These are phyloP conservation scores for Ecdyonurus torrentis DNA, from an alignment of 2,888 invertebrate genomes.

Conservation along the genomic window DNA sequence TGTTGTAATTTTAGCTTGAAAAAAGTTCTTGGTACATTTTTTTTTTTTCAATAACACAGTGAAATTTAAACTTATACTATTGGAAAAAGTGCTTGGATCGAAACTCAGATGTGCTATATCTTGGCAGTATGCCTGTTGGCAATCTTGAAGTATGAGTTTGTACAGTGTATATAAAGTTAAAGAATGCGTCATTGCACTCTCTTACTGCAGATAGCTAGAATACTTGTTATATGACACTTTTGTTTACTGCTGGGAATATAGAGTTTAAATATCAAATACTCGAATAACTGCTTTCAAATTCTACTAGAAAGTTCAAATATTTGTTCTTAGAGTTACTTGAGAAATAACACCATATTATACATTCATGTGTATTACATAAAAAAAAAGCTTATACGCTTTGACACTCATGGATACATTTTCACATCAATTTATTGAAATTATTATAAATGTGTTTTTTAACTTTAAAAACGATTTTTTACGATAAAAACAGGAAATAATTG, in stretches of 20 bases:
- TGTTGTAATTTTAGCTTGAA: not conserved
- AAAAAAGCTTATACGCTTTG: too few relatives aligned
- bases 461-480: too few relatives aligned
- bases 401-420: too few relatives aligned
- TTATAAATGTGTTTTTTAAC: too few relatives aligned
- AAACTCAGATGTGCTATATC: slow-evolving; percentile 3
- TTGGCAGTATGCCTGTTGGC: slow-evolving; percentile 11
- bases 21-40: not conserved
- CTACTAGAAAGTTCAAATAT: too few relatives aligned
- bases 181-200: not conserved
- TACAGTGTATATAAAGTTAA: not conserved
- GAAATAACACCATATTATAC: too few relatives aligned
- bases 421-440: too few relatives aligned
- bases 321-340: too few relatives aligned
- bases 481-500: too few relatives aligned
- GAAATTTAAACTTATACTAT: not conserved
- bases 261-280: too few relatives aligned
- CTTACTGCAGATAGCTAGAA: not conserved
- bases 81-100: not conserved
- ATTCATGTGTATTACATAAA: too few relatives aligned
- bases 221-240: not conserved
- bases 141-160: slow-evolving; percentile 10
- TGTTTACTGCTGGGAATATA: not conserved
- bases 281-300: too few relatives aligned
- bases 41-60: not conserved